Percentiles rank a stretch among this genome's conserved stretches.
Conservation (phyloP, 2,888 invertebrate species). For the Platerodrilus igneus region DNA sequence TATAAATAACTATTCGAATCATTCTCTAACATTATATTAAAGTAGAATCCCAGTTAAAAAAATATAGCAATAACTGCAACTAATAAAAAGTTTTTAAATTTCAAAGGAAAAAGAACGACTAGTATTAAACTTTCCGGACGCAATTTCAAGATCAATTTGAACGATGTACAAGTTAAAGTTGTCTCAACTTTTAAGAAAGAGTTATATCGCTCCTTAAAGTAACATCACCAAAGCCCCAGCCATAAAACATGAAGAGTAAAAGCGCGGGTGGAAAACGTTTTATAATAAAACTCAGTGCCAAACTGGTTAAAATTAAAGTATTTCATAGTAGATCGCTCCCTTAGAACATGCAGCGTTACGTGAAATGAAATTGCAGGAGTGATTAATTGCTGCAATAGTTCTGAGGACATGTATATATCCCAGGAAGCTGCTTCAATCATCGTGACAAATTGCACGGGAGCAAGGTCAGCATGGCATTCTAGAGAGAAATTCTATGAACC, state of each 20-base stretch:
- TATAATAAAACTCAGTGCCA: constrained; percentile 6
- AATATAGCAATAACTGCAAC: too few relatives aligned
- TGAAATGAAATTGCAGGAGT: constrained; percentile 43
- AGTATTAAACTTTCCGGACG: constrained; percentile 6
- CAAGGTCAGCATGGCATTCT: constrained; percentile 14
- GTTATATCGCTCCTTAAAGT: constrained; percentile 4
- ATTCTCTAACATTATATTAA: too few relatives aligned
- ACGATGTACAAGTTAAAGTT: constrained; percentile 8
- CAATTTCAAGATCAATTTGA: constrained; percentile 9
- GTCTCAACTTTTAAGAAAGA: constrained; percentile 10
- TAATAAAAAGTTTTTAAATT: constrained; percentile 1
- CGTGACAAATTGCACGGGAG: constrained; percentile 43
- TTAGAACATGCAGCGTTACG: too few relatives aligned
- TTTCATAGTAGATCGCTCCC: too few relatives aligned
- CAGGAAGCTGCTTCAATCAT: constrained; percentile 45
- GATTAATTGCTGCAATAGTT: constrained; percentile 47
- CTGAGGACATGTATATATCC: constrained; percentile 46
- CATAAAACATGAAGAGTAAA: constrained; percentile 4
- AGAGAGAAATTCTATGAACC: constrained; percentile 4
- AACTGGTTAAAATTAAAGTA: constrained; percentile 5
- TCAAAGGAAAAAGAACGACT: constrained; percentile 5
- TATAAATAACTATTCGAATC: too few relatives aligned
- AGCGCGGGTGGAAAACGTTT: background rate
- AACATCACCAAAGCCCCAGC: constrained; percentile 6
- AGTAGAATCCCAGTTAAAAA: too few relatives aligned